These are phyloP conservation scores for Drosophila nigricruria DNA, from an alignment of 2,888 invertebrate species.

Conservation along the genomic window DNA sequence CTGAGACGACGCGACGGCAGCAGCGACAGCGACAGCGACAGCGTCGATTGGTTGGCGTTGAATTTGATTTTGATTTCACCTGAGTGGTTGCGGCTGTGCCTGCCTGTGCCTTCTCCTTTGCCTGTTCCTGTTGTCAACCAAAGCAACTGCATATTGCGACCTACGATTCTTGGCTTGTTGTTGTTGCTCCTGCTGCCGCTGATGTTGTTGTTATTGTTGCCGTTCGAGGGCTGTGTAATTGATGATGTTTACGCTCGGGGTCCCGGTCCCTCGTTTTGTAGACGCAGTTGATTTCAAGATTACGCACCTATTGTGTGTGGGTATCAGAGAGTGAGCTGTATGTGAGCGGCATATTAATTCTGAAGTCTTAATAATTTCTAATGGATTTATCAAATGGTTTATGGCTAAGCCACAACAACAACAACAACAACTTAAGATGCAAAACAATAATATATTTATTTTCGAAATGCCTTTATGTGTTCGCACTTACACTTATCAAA, in stretches of 20 bases:
- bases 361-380: slow-evolving; percentile 75
- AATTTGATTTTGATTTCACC: slow-evolving; percentile 80
- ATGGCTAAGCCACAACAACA: slow-evolving; percentile 33
- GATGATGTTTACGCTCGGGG: slow-evolving; percentile 77
- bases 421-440: slow-evolving; percentile 34
- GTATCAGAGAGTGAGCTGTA: slow-evolving; percentile 47
- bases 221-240: slow-evolving; percentile 70
- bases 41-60: slow-evolving; percentile 70
- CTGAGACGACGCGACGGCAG: slow-evolving; percentile 6
- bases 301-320: slow-evolving; percentile 80
- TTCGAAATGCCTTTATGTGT: background rate
- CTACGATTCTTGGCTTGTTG: slow-evolving; percentile 64
- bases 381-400: slow-evolving; percentile 68
- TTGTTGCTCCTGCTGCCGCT: slow-evolving; percentile 42
- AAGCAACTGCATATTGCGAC: slow-evolving; percentile 59
- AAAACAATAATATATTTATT: slow-evolving; percentile 14
- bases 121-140: slow-evolving; percentile 68
- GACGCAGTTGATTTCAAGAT: slow-evolving; percentile 74
- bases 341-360: slow-evolving; percentile 74
- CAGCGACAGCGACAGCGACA: slow-evolving; percentile 11
- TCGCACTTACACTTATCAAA: background rate
- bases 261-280: slow-evolving; percentile 41
- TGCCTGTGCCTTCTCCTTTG: slow-evolving; percentile 34
- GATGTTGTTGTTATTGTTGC: slow-evolving; percentile 30
- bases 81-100: slow-evolving; percentile 62